Conservation (phyloP, 2,113 vertebrate genomes). For the Corydoras maculifer region DNA sequence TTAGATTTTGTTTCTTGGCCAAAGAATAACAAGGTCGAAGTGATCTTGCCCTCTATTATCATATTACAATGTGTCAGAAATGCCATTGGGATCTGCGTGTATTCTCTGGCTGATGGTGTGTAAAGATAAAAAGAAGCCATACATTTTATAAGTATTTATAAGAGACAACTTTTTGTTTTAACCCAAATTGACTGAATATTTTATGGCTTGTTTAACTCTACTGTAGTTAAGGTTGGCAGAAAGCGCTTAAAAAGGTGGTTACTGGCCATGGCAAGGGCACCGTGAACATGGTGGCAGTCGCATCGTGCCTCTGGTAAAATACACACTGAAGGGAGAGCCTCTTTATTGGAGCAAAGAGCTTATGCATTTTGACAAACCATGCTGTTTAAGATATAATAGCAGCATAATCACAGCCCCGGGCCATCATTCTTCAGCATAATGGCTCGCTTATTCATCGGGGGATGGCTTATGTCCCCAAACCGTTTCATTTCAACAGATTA, state of each 20-base stretch:
- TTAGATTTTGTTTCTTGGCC: not conserved
- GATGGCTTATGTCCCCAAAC: conserved; percentile 74
- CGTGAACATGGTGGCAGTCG: conserved; percentile 52
- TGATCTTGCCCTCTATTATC: conserved; percentile 52
- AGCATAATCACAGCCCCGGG: conserved; percentile 84
- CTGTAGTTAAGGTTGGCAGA: conserved; percentile 40
- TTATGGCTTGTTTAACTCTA: conserved; percentile 32
- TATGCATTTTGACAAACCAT: conserved; percentile 84
- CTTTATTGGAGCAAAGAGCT: conserved; percentile 60
- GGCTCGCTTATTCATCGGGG: conserved; percentile 83
- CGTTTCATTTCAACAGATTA: conserved; percentile 75
- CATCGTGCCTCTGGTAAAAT: conserved; percentile 42
- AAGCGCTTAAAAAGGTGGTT: conserved; percentile 28
- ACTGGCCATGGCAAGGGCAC: conserved; percentile 27
- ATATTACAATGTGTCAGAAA: conserved; percentile 54
- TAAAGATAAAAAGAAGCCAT: not conserved
- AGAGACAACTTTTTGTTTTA: not conserved
- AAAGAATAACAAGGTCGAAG: conserved; percentile 5
- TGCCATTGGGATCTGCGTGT: conserved; percentile 36
- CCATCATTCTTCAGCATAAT: conserved; percentile 89
- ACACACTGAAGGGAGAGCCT: conserved; percentile 45
- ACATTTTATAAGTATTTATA: conserved; percentile 5
- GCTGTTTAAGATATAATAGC: conserved; percentile 90
- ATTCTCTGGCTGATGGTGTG: conserved; percentile 4
- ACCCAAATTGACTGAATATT: conserved; percentile 27